Evolutionary conservation across 2,888 invertebrate genomes (phyloP).

Genomic region (Drosophila monieri): DNA sequence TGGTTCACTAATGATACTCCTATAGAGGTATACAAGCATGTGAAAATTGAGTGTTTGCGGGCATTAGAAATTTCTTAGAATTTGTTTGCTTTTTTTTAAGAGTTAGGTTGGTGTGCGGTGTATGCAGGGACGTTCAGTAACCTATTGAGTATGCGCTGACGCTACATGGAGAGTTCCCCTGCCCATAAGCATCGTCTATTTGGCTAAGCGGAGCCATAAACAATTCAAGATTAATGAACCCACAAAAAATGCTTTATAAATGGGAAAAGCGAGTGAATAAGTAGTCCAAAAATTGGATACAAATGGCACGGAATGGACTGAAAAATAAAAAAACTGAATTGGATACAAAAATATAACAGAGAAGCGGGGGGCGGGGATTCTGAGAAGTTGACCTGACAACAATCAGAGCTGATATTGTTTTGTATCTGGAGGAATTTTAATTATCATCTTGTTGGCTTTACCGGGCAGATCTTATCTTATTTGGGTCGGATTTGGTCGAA

Average conservation of each 20-base stretch:
- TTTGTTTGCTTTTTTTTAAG: constrained; percentile 23
- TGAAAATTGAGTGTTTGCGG: constrained; percentile 8
- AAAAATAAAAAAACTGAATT: constrained; percentile 26
- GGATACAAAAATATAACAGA: neutral
- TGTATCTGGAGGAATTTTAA: constrained; percentile 40
- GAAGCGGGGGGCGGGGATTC: neutral
- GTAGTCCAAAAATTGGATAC: constrained; percentile 27
- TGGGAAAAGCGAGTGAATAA: constrained; percentile 21
- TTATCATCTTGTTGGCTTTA: constrained; percentile 33
- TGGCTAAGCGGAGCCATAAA: constrained; percentile 32
- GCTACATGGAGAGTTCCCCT: constrained; percentile 18
- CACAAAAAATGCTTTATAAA: constrained; percentile 24
- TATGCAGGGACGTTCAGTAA: constrained; percentile 31
- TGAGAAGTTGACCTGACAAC: constrained; percentile 34
- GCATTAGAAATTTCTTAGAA: constrained; percentile 33
- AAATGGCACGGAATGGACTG: constrained; percentile 12
- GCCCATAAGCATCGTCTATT: constrained; percentile 19
- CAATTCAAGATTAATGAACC: constrained; percentile 39
- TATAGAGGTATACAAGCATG: neutral
- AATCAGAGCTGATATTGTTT: constrained; percentile 32
- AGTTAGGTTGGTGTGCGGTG: neutral
- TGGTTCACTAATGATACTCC: constrained; percentile 8
- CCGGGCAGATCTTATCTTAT: constrained; percentile 35
- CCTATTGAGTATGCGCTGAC: constrained; percentile 24
- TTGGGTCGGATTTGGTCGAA: constrained; percentile 33